Evolutionary conservation across 2,888 invertebrate species (phyloP).

Genomic region (Sinelater perroti): DNA sequence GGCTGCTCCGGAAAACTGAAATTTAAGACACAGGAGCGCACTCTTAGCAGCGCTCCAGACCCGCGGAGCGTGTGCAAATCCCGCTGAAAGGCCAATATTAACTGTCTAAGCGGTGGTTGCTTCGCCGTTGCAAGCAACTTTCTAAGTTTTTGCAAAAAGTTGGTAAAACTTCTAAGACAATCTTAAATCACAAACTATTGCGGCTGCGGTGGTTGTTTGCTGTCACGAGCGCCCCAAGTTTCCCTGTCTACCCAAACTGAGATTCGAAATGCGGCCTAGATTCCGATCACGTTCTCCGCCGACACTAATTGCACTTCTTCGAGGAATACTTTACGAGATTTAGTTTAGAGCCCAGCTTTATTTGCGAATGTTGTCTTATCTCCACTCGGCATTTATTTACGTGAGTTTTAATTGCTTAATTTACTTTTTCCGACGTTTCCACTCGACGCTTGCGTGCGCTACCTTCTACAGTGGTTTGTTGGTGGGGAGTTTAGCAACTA

Average conservation of each 20-base stretch:
- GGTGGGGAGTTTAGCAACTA: too few species aligned
- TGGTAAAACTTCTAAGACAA: slow-evolving; percentile 37
- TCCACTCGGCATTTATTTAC: slow-evolving; percentile 53
- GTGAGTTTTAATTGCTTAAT: slow-evolving; percentile 57
- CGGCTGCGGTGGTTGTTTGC: slow-evolving; percentile 47
- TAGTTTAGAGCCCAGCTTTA: slow-evolving; percentile 53
- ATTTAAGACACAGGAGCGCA: not conserved
- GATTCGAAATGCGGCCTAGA: slow-evolving; percentile 47
- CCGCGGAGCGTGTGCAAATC: slow-evolving; percentile 22
- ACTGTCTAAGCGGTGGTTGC: slow-evolving; percentile 25
- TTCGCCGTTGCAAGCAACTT: slow-evolving; percentile 18
- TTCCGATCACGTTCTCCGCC: slow-evolving; percentile 58
- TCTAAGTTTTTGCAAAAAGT: slow-evolving; percentile 26
- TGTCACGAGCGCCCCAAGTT: slow-evolving; percentile 45
- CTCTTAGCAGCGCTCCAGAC: not conserved
- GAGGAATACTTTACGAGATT: slow-evolving; percentile 57
- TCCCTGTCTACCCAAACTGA: slow-evolving; percentile 37
- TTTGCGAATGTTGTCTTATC: slow-evolving; percentile 52
- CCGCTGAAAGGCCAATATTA: slow-evolving; percentile 23
- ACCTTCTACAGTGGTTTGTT: too few species aligned
- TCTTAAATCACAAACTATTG: slow-evolving; percentile 40
- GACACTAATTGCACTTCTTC: slow-evolving; percentile 60
- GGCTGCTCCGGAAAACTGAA: not conserved
- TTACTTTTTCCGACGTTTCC: slow-evolving; percentile 36
- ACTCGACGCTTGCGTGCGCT: slow-evolving; percentile 11